Conservation (phyloP, 2,113 vertebrate species). For the Chaetodon trifascialis region DNA sequence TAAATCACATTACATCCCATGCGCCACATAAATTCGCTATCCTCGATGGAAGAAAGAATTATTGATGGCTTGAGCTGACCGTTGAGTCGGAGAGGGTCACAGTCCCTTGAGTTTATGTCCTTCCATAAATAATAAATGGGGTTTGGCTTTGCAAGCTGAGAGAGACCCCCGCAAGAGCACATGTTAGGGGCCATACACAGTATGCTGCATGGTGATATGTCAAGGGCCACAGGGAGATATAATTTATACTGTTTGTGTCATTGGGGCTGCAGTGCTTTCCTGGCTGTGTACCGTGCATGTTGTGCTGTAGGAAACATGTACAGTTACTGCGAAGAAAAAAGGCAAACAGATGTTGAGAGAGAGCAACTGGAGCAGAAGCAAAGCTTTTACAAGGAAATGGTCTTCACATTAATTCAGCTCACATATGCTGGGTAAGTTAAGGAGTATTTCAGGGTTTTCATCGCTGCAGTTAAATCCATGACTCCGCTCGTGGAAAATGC, state of each 20-base stretch:
- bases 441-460: conserved; percentile 41
- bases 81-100: conserved; percentile 68
- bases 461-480: conserved; percentile 57
- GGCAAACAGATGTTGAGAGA: conserved; percentile 33
- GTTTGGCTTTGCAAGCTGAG: conserved; percentile 81
- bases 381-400: conserved; percentile 23
- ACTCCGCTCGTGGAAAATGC: conserved; percentile 63
- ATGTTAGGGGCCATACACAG: conserved; percentile 56
- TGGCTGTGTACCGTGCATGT: background rate
- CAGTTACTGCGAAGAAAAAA: background rate
- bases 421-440: conserved; percentile 57
- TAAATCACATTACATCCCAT: conserved; percentile 64
- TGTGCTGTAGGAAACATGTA: conserved; percentile 13
- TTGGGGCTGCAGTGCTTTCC: background rate
- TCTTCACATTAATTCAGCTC: conserved; percentile 42
- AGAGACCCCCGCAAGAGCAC: conserved; percentile 64
- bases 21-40: conserved; percentile 44
- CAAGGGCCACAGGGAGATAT: conserved; percentile 53
- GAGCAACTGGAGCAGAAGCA: conserved; percentile 11
- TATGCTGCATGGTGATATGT: conserved; percentile 28
- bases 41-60: conserved; percentile 41
- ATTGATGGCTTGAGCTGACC: conserved; percentile 63
- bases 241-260: conserved; percentile 54
- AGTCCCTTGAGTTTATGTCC: conserved; percentile 78
- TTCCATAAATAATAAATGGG: conserved; percentile 82